phyloP scores from a whole-genome alignment of 2,113 vertebrate species.

The Muntiacus muntjak region DNA sequence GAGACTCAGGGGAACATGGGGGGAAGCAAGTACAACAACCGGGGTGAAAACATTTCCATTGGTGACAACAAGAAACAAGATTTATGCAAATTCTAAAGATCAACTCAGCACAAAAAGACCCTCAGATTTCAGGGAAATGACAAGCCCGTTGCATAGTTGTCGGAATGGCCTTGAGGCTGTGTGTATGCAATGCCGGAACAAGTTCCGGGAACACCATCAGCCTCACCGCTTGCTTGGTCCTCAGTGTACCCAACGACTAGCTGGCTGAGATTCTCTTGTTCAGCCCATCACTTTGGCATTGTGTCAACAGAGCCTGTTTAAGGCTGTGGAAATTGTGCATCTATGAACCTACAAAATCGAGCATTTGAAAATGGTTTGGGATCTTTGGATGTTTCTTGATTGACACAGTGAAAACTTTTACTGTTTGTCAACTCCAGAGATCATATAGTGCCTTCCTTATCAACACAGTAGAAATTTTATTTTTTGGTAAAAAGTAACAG shows the following conservation, averaged over 20 bases:
- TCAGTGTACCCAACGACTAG: not conserved
- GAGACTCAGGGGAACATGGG: not conserved
- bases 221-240: not conserved
- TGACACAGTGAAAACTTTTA: not conserved
- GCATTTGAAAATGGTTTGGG: not conserved
- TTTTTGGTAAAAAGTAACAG: not conserved
- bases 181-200: not conserved
- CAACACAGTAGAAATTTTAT: not conserved
- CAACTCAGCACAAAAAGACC: constrained; percentile 1
- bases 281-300: not conserved
- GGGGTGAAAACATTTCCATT: not conserved
- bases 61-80: not conserved
- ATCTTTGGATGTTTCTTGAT: constrained; percentile 51
- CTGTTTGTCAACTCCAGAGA: constrained; percentile 14
- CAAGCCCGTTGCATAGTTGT: constrained; percentile 40
- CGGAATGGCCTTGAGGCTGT: not conserved
- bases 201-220: not conserved
- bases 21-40: not conserved
- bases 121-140: constrained; percentile 16
- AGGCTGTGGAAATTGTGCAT: constrained; percentile 13
- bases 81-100: constrained; percentile 5
- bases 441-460: not conserved
- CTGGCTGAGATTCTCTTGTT: not conserved
- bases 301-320: not conserved
- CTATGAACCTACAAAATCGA: not conserved